A percentile compares a stretch with the other conserved stretches of the same genome.
phyloP scores from a whole-genome alignment of 2,113 vertebrate species.

The Nerophis lumbriciformis region DNA sequence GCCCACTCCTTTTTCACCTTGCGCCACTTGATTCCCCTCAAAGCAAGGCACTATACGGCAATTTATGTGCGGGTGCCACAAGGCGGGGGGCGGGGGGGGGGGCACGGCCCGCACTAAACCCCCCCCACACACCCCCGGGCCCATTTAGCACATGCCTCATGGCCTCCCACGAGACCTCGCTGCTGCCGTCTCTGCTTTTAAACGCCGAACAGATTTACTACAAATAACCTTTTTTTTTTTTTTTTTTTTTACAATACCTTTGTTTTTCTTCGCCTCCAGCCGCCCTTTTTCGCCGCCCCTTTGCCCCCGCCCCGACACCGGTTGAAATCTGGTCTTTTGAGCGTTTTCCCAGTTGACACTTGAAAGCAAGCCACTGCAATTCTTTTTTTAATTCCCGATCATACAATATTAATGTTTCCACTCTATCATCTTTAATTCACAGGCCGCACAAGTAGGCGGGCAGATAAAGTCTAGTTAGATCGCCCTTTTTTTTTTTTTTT shows the following conservation, averaged over 20 bases:
- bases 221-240: slow-evolving; percentile 1
- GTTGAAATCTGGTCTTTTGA: neutral
- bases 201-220: slow-evolving; percentile 6
- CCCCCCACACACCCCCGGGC: neutral
- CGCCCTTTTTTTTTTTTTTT: no score
- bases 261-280: neutral
- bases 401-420: neutral
- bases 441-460: neutral
- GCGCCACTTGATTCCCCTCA: slow-evolving; percentile 3
- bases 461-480: no score
- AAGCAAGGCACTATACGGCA: slow-evolving; percentile 1
- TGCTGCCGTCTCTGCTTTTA: slow-evolving; percentile 5
- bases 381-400: neutral
- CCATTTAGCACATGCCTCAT: slow-evolving; percentile 2
- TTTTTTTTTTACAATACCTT: slow-evolving; percentile 3
- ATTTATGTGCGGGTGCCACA: slow-evolving; percentile 4
- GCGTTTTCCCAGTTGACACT: neutral
- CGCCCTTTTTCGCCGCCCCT: neutral
- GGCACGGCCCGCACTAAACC: slow-evolving; percentile 5
- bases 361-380: neutral
- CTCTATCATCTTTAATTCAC: neutral
- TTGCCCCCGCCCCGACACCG: no score
- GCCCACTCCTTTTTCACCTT: neutral
- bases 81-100: neutral
- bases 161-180: slow-evolving; percentile 2